These are phyloP conservation scores for Anguilla megastoma DNA, from an alignment of 2,797 vertebrate species.

Conservation along the genomic window DNA sequence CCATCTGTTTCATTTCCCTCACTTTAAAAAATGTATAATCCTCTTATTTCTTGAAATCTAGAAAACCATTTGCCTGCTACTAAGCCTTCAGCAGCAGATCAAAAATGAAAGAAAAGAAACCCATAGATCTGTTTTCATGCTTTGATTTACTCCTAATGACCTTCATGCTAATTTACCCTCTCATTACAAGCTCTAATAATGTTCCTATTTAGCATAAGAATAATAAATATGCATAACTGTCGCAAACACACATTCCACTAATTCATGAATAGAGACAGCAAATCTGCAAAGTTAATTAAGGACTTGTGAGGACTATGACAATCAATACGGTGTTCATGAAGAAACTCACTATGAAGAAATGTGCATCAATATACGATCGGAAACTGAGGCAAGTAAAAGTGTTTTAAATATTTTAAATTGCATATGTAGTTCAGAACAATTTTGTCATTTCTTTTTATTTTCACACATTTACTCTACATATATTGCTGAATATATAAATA, in stretches of 20 bases:
- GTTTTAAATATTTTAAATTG: too few relatives aligned
- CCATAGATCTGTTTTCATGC: not conserved
- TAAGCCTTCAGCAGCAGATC: not conserved
- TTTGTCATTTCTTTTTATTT: too few relatives aligned
- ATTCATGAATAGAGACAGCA: not conserved
- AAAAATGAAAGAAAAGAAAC: not conserved
- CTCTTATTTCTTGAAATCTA: slow-evolving; percentile 12
- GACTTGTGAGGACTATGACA: not conserved
- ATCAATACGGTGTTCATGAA: not conserved
- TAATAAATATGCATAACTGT: not conserved
- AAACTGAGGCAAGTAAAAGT: too few relatives aligned
- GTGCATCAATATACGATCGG: not conserved
- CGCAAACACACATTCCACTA: not conserved
- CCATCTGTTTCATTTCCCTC: not conserved
- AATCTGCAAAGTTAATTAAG: not conserved
- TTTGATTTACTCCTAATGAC: not conserved
- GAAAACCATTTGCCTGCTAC: not conserved
- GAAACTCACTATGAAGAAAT: not conserved
- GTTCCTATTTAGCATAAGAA: not conserved
- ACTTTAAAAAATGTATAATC: slow-evolving; percentile 3
- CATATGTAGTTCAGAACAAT: too few relatives aligned
- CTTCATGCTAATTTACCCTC: not conserved
- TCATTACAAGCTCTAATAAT: not conserved
- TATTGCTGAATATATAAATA: too few relatives aligned
- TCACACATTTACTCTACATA: too few relatives aligned